These are phyloP conservation scores for Coracopsis vasa DNA, from an alignment of 2,113 vertebrate genomes.

Conservation along the genomic window DNA sequence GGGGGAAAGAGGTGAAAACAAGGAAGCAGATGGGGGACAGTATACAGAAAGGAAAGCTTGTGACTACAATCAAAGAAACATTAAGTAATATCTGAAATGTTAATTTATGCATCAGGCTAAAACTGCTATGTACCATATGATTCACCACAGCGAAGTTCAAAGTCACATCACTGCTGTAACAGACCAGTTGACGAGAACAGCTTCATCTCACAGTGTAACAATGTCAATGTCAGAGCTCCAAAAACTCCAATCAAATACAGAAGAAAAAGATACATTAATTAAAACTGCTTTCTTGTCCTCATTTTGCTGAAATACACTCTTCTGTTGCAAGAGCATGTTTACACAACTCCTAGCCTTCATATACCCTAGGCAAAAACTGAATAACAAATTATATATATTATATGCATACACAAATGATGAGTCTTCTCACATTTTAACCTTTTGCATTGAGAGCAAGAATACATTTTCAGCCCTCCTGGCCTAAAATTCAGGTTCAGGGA, in stretches of 20 bases:
- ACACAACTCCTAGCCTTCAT: background rate
- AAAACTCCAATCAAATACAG: background rate
- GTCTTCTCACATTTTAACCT: background rate
- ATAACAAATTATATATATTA: background rate
- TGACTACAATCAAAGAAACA: background rate
- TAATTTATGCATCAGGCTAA: background rate
- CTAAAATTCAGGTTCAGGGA: background rate
- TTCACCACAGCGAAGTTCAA: background rate
- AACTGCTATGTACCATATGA: background rate
- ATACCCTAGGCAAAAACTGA: background rate
- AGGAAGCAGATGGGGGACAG: background rate
- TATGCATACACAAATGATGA: fast-evolving
- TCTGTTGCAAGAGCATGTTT: background rate
- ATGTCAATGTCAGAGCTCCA: background rate
- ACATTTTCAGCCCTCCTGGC: background rate
- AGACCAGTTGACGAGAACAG: background rate
- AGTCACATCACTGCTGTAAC: background rate
- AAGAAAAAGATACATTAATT: background rate
- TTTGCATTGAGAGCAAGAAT: background rate
- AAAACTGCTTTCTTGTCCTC: background rate
- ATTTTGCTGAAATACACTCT: background rate
- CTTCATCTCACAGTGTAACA: fast-evolving
- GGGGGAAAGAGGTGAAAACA: background rate
- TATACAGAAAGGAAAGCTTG: background rate
- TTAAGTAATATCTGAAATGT: background rate